Percentiles rank a stretch among this genome's conserved stretches.
phyloP scores from a whole-genome alignment of 92 coral and sea anemone species.

The Epizoanthus scotinus region DNA sequence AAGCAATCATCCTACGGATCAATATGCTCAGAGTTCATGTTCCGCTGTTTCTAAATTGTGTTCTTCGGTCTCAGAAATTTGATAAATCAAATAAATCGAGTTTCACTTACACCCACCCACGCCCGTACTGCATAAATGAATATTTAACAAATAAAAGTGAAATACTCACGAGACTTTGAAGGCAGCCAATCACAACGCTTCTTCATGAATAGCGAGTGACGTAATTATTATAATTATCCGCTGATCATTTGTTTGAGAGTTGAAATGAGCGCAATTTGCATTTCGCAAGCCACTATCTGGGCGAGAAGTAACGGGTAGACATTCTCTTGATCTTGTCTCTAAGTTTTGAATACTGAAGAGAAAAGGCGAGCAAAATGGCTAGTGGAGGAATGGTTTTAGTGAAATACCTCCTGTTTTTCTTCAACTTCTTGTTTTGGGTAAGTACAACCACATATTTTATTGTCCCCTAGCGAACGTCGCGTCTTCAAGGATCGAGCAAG shows the following conservation, averaged over 20 bases:
- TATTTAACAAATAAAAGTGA: not conserved
- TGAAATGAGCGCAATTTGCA: conserved; percentile 16
- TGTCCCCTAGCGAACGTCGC: not conserved
- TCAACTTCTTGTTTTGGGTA: conserved; percentile 84
- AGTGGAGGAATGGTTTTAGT: conserved; percentile 82
- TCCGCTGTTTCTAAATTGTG: no score
- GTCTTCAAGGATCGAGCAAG: no score
- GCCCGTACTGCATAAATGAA: no score
- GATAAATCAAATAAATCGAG: no score
- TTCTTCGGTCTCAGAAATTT: no score
- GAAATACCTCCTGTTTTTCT: conserved; percentile 82
- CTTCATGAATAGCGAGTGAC: not conserved
- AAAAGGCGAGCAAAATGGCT: conserved; percentile 55
- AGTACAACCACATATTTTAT: conserved; percentile 27
- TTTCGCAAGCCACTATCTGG: conserved; percentile 33
- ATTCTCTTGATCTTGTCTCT: not conserved
- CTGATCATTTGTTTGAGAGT: conserved; percentile 22
- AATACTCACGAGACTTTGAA: conserved; percentile 43
- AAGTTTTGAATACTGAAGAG: not conserved
- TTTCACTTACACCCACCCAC: no score
- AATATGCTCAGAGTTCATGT: no score
- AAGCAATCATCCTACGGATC: no score
- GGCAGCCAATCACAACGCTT: conserved; percentile 47
- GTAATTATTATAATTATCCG: not conserved
- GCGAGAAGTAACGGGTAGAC: not conserved